These are phyloP conservation scores for Dorcus parallelipipedus DNA, from an alignment of 2,888 invertebrate genomes.

Conservation along the genomic window DNA sequence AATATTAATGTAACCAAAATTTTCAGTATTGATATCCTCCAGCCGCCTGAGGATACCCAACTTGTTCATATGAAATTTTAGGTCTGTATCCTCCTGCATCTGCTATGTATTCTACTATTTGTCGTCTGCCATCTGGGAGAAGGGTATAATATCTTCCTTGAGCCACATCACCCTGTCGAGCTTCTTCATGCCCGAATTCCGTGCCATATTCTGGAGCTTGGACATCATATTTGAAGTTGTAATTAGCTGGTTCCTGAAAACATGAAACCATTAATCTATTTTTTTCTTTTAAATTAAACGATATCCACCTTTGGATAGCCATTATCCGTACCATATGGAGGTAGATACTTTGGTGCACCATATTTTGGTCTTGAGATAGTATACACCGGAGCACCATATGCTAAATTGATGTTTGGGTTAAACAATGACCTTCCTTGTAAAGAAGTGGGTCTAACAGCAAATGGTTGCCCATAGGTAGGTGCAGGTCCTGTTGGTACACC, in stretches of 20 bases:
- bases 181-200: conserved; percentile 66
- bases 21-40: conserved; percentile 15
- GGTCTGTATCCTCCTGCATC: conserved; percentile 65
- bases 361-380: too few relatives aligned
- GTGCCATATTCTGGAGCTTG: conserved; percentile 63
- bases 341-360: too few relatives aligned
- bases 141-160: conserved; percentile 66
- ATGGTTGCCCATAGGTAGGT: too few relatives aligned
- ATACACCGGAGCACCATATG: too few relatives aligned
- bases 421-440: too few relatives aligned
- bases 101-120: conserved; percentile 64
- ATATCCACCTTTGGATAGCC: too few relatives aligned
- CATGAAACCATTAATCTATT: too few relatives aligned
- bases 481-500: too few relatives aligned
- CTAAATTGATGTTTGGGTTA: too few relatives aligned
- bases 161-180: conserved; percentile 64
- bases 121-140: conserved; percentile 64
- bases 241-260: conserved; percentile 47
- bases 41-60: conserved; percentile 23
- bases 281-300: too few relatives aligned
- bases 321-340: too few relatives aligned
- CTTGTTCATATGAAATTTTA: conserved; percentile 59
- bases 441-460: too few relatives aligned
- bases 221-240: conserved; percentile 66
- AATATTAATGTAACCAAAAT: neutral